Percentiles rank a stretch among this genome's conserved stretches.
Conservation (phyloP, 2,888 invertebrate genomes). For the Xestobium rufovillosum region DNA sequence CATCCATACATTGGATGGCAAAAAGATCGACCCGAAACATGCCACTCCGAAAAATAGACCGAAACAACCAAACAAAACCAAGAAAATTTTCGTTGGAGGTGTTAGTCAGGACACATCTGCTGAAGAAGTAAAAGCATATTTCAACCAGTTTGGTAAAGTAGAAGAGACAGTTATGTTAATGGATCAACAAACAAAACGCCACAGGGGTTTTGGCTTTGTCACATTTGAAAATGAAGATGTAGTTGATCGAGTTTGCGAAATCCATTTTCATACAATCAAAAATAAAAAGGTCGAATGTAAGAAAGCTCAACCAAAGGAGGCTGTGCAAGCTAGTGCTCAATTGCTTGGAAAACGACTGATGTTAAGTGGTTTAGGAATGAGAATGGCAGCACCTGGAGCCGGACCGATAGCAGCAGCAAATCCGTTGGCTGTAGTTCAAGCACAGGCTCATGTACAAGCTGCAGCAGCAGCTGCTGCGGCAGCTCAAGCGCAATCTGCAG, state of each 20-base stretch:
- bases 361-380: slow-evolving; percentile 63
- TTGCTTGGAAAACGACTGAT: slow-evolving; percentile 62
- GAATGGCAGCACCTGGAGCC: slow-evolving; percentile 51
- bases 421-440: slow-evolving; percentile 51
- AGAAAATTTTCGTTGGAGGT: slow-evolving; percentile 81
- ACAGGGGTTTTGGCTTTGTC: slow-evolving; percentile 86
- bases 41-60: slow-evolving; percentile 87
- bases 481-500: slow-evolving; percentile 53
- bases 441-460: slow-evolving; percentile 39
- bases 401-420: slow-evolving; percentile 49
- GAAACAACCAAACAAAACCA: slow-evolving; percentile 78
- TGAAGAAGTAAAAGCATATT: slow-evolving; percentile 84
- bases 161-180: slow-evolving; percentile 90
- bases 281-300: slow-evolving; percentile 87
- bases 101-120: slow-evolving; percentile 88
- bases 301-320: slow-evolving; percentile 86
- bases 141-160: slow-evolving; percentile 82
- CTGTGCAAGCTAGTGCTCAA: slow-evolving; percentile 66
- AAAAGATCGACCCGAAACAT: slow-evolving; percentile 91
- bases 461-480: slow-evolving; percentile 47
- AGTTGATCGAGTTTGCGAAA: slow-evolving; percentile 87
- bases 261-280: slow-evolving; percentile 88
- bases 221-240: slow-evolving; percentile 89
- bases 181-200: slow-evolving; percentile 89
- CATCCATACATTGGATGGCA: slow-evolving; percentile 85